phyloP scores from a whole-genome alignment of 2,888 invertebrate genomes.

The Epistrophella euchroma region DNA sequence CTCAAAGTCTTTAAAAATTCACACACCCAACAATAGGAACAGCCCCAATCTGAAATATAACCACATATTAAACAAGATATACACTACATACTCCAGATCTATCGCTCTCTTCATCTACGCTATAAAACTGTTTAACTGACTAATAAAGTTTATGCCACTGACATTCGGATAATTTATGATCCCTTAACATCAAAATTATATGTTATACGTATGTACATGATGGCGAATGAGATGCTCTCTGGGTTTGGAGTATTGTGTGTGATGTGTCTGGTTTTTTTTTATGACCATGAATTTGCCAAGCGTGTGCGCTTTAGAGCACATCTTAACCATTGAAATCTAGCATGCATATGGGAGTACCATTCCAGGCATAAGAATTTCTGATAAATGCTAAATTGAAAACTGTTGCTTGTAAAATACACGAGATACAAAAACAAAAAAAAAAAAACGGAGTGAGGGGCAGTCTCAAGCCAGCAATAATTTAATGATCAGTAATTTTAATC shows the following conservation, averaged over 20 bases:
- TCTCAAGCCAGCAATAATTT: constrained; percentile 17
- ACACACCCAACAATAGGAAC: constrained; percentile 31
- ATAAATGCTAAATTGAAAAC: constrained; percentile 24
- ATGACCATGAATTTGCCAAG: constrained; percentile 78
- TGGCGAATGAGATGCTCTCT: constrained; percentile 39
- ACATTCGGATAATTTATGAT: constrained; percentile 83
- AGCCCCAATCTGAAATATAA: constrained; percentile 31
- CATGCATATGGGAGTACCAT: constrained; percentile 26
- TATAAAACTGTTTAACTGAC: constrained; percentile 78
- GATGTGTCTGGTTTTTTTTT: constrained; percentile 43
- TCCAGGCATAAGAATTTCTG: constrained; percentile 37
- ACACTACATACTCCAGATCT: constrained; percentile 17
- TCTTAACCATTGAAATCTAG: constrained; percentile 46
- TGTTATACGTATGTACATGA: constrained; percentile 77
- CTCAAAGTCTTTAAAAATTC: background rate
- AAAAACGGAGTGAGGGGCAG: constrained; percentile 5
- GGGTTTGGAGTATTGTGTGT: constrained; percentile 10
- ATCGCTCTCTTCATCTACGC: constrained; percentile 43
- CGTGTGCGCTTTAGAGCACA: constrained; percentile 70
- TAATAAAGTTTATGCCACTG: constrained; percentile 79
- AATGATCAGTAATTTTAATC: constrained; percentile 41
- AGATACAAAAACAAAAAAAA: too few relatives aligned
- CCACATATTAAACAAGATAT: constrained; percentile 15
- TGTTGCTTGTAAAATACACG: constrained; percentile 50
- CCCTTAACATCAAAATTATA: constrained; percentile 83